These are phyloP conservation scores for Marmota flaviventris DNA, from an alignment of 2,113 vertebrate species.

Conservation along the genomic window DNA sequence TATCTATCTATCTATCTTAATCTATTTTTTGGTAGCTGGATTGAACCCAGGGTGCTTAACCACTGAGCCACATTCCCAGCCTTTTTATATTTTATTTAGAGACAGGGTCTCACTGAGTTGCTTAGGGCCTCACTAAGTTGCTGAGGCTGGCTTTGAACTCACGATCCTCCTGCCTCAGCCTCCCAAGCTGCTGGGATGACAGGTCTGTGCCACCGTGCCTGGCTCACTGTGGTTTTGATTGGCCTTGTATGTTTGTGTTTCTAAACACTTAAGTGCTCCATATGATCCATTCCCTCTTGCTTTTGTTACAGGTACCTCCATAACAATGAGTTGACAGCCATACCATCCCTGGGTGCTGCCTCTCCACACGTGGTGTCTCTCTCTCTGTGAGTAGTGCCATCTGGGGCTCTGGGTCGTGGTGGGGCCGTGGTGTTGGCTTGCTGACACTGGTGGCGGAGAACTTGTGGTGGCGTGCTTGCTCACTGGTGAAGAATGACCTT, in stretches of 20 bases:
- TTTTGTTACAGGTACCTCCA: constrained; percentile 92
- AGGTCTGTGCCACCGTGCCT: fast-evolving
- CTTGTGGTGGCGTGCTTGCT: not conserved
- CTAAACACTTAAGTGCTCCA: not conserved
- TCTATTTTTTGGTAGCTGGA: no score
- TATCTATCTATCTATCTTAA: no score
- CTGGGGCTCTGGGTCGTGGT: not conserved
- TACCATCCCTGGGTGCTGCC: constrained; percentile 92
- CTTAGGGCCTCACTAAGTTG: no score
- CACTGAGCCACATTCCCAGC: no score
- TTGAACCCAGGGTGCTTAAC: no score
- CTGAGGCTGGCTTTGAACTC: no score
- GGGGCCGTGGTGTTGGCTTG: fast-evolving
- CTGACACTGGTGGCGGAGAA: not conserved
- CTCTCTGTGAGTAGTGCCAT: constrained; percentile 92
- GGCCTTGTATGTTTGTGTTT: not conserved
- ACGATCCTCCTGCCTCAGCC: no score
- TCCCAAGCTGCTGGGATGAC: no score
- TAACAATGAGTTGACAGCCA: constrained; percentile 94
- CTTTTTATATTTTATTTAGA: no score
- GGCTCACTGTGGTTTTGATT: not conserved
- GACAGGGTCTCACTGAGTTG: no score
- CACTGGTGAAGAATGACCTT: not conserved
- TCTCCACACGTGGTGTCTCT: constrained; percentile 89
- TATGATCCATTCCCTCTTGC: not conserved